Percentiles rank a stretch among this genome's conserved stretches.
Conservation (phyloP, 1,140 invertebrate genomes). For the Aphelinus atriplicis region DNA sequence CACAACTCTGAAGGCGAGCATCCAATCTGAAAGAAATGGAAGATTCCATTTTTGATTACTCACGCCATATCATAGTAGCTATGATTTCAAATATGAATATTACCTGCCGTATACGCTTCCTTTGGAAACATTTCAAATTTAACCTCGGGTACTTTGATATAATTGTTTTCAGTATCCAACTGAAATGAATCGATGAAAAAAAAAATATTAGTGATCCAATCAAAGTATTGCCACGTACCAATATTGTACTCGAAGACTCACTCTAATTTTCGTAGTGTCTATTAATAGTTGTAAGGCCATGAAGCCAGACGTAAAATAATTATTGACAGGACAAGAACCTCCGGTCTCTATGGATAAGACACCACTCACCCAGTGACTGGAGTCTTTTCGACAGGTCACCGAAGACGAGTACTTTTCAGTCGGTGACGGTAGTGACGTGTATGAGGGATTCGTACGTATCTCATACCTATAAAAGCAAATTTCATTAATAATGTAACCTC, state of each 20-base stretch:
- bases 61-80: too few species aligned
- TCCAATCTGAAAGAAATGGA: constrained; percentile 67
- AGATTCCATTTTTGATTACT: background rate
- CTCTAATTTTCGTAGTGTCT: constrained; percentile 77
- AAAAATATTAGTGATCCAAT: background rate
- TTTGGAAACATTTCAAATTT: constrained; percentile 78
- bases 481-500: too few species aligned
- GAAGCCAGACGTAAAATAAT: constrained; percentile 81
- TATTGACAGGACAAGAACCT: constrained; percentile 77
- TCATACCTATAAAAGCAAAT: constrained; percentile 69
- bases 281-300: constrained; percentile 76
- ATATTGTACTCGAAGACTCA: constrained; percentile 51
- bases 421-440: constrained; percentile 71
- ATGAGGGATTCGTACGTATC: constrained; percentile 77
- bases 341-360: constrained; percentile 73
- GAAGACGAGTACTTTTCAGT: constrained; percentile 72
- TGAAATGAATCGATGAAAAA: constrained; percentile 54
- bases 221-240: constrained; percentile 5
- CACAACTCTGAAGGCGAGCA: constrained; percentile 78
- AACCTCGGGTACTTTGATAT: constrained; percentile 71
- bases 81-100: constrained; percentile 10
- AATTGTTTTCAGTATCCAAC: constrained; percentile 69
- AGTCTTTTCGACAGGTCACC: constrained; percentile 74
- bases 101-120: constrained; percentile 72
- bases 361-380: constrained; percentile 70